These are phyloP conservation scores for Borostomias antarcticus DNA, from an alignment of 2,797 vertebrate genomes.

Conservation along the genomic window DNA sequence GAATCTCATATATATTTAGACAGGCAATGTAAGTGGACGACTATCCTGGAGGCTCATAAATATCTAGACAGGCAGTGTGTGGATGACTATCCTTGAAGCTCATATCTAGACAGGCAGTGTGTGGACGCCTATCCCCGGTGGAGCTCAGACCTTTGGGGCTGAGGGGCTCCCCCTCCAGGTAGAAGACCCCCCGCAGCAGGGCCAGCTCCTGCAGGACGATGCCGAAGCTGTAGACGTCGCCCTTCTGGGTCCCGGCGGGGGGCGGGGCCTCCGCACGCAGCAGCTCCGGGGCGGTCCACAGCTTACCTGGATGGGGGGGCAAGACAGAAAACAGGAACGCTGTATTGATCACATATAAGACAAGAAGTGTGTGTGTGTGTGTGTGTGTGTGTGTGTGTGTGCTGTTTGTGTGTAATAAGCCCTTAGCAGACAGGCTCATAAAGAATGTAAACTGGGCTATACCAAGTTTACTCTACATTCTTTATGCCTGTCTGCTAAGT, in stretches of 20 bases:
- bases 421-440: no score
- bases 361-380: neutral
- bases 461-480: no score
- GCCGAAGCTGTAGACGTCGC: constrained; percentile 89
- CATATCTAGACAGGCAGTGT: no score
- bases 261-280: constrained; percentile 70
- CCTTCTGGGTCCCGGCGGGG: constrained; percentile 82
- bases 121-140: neutral
- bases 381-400: neutral
- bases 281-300: constrained; percentile 90
- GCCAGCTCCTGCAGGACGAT: constrained; percentile 92
- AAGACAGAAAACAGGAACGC: no score
- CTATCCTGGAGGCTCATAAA: no score
- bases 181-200: constrained; percentile 84
- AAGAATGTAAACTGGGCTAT: no score
- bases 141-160: constrained; percentile 82
- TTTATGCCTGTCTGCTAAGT: no score
- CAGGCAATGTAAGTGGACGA: no score
- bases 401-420: neutral
- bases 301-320: constrained; percentile 72
- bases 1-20: no score
- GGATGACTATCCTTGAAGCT: no score
- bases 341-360: neutral
- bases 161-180: constrained; percentile 78
- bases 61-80: no score